phyloP scores from a whole-genome alignment of 2,797 vertebrate species.

The Rhinogobio ventralis region DNA sequence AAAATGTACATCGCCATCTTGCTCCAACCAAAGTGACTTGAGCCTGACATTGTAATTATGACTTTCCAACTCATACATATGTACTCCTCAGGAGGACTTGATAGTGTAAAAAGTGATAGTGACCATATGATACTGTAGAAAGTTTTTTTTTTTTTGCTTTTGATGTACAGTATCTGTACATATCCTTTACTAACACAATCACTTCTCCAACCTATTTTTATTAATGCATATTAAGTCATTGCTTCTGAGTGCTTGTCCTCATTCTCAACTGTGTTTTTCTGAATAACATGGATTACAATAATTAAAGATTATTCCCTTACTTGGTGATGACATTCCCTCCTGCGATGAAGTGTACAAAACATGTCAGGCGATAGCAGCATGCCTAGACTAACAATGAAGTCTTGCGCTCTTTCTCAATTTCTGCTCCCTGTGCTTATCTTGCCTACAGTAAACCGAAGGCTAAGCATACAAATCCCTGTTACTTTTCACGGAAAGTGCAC shows the following conservation, averaged over 20 bases:
- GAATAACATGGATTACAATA: neutral
- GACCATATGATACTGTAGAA: neutral
- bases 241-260: neutral
- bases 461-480: conserved; percentile 50
- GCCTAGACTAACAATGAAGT: conserved; percentile 40
- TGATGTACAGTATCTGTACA: neutral
- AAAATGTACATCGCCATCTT: neutral
- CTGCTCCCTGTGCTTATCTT: conserved; percentile 40
- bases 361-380: conserved; percentile 32
- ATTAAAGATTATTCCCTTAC: conserved; percentile 37
- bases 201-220: neutral
- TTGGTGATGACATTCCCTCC: conserved; percentile 31
- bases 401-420: neutral
- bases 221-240: conserved; percentile 1
- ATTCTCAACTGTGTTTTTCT: neutral
- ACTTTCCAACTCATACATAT: neutral
- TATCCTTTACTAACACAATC: neutral
- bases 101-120: neutral
- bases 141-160: neutral
- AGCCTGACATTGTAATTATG: neutral
- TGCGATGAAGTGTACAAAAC: conserved; percentile 33
- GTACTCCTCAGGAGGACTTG: neutral
- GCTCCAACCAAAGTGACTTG: neutral
- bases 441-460: conserved; percentile 49
- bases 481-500: conserved; percentile 26